Evolutionary conservation across 1,140 invertebrate genomes (phyloP).

Genomic region (Saccostrea cuccullata): DNA sequence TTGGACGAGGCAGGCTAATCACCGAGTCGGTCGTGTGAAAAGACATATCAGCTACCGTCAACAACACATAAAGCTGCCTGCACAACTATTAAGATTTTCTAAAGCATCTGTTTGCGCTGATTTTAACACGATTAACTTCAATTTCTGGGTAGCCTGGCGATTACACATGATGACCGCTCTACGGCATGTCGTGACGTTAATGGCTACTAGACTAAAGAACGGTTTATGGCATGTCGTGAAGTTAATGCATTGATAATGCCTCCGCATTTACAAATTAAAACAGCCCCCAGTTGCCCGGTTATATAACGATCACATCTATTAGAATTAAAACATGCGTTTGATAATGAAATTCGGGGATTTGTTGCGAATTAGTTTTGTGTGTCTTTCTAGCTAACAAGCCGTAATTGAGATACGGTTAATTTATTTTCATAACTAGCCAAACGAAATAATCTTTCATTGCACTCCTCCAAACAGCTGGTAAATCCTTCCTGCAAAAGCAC

Average conservation of each 20-base stretch:
- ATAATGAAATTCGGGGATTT: not conserved
- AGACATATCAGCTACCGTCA: constrained; percentile 26
- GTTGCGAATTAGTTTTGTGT: not conserved
- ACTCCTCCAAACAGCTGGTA: too few species aligned
- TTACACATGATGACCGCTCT: constrained; percentile 19
- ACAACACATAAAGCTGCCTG: constrained; percentile 26
- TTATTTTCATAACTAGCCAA: not conserved
- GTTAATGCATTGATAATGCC: not conserved
- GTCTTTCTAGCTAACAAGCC: not conserved
- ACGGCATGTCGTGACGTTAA: constrained; percentile 28
- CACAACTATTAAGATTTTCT: constrained; percentile 11
- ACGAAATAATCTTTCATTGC: too few species aligned
- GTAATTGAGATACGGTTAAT: not conserved
- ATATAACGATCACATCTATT: not conserved
- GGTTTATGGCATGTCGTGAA: not conserved
- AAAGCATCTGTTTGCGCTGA: constrained; percentile 30
- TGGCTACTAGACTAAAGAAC: not conserved
- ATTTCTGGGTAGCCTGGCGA: constrained; percentile 18
- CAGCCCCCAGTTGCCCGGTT: not conserved
- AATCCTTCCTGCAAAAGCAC: too few species aligned
- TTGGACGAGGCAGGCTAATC: not conserved
- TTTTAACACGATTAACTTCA: constrained; percentile 26
- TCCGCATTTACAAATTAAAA: not conserved
- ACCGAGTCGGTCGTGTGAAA: not conserved
- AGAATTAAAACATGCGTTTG: not conserved